Base-by-base conservation (phyloP, 2,797 vertebrate genomes). In the Pangasius mekongensis region DNA sequence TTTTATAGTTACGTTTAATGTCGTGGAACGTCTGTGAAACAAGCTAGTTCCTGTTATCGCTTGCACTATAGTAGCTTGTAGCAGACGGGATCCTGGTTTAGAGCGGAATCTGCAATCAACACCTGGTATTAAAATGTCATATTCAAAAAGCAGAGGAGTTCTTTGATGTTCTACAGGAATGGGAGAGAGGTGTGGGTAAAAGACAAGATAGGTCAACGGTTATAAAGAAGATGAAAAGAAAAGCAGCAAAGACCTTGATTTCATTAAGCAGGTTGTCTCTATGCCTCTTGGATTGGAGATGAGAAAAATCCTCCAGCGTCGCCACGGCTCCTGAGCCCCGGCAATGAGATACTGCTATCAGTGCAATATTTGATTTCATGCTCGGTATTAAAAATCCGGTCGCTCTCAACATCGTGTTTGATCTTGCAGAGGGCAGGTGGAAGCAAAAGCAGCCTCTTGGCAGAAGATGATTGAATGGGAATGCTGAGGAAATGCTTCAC, bases 381-480 rank as follows among this genome's bases (percentile, higher is more conserved):
- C 39, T 27, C 20, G 0, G 18, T 20, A 39, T 83, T 64, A 76
- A 74, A 83, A 83, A 83, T 52, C 22, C 22, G 1, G 66, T 74
- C 60, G 9, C 69, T 64, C 58, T 54, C 22, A 49, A 22, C 47
- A 13, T 54, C 14, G 14, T 54, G 60, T 88, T 84, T 77, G 87
- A 88, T 84, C 74, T 84, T 14, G 27, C 60, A 30, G 69, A 0
- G 33, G 62, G 47, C 60, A 54, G 71, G 71, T 47, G 18, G n/a
- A 76, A 13, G 64, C 18, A n/a, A 13, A n/a, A 22, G 16, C 64
- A 11, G 14, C 54, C 11, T 52, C 43, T 84, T 47, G 73, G 33
- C 49, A 58, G 36, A 49, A 84, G 64, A 74, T 74, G 82, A 88
- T 67, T 76, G 73, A 85, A 81, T 76, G 52, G 47, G 85, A 84